Evolutionary conservation across 2,797 vertebrate genomes (phyloP).

Genomic region (Lithobates pipiens): DNA sequence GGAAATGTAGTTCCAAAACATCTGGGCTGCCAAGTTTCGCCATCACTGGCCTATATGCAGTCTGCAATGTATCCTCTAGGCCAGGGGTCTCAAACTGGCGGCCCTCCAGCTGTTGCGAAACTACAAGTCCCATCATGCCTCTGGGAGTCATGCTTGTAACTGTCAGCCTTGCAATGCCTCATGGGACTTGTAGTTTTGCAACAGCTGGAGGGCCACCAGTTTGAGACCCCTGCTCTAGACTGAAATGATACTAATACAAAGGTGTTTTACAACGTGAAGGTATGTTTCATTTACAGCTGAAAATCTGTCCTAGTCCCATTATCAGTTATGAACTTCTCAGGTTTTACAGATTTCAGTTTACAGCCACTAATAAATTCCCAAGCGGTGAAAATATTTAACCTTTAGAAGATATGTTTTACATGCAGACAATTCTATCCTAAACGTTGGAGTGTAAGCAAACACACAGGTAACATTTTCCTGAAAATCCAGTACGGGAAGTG

Average conservation of each 20-base stretch:
- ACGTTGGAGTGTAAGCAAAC: background rate
- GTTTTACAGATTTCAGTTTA: background rate
- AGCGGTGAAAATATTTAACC: background rate
- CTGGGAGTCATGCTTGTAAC: no score
- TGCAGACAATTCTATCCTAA: background rate
- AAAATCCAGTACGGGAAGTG: constrained; percentile 24
- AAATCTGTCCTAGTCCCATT: background rate
- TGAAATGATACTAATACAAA: background rate
- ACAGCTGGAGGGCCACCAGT: no score
- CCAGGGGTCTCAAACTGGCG: no score
- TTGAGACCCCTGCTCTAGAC: no score
- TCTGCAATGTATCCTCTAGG: background rate
- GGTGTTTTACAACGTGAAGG: background rate
- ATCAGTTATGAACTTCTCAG: background rate
- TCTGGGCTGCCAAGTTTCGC: no score
- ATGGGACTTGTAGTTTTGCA: no score
- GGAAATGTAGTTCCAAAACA: no score
- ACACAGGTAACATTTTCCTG: constrained; percentile 5
- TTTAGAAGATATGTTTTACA: background rate
- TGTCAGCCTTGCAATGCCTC: no score
- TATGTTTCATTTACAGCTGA: background rate
- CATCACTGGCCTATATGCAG: background rate
- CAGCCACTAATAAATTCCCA: constrained; percentile 2
- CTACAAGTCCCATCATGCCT: no score
- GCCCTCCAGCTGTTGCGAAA: no score